phyloP scores from a whole-genome alignment of 35 echinoderm and acorn worm genomes.

The Ptychodera flava region DNA sequence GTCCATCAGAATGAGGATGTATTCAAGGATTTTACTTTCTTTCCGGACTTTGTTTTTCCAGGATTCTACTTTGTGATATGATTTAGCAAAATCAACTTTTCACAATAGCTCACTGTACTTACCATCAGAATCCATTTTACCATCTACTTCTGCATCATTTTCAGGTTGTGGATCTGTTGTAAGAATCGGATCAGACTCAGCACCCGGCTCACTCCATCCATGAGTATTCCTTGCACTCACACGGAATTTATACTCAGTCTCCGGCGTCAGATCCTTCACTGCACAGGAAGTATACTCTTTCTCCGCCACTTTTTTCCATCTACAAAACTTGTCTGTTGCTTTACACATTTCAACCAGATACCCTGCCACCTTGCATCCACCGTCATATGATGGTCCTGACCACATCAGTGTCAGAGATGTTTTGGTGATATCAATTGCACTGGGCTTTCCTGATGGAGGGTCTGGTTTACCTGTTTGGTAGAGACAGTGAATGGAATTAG shows the following conservation, averaged over 20 bases:
- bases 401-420: constrained; percentile 65
- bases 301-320: constrained; percentile 40
- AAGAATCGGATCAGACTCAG: constrained; percentile 43
- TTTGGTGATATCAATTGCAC: constrained; percentile 48
- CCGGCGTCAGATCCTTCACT: constrained; percentile 52
- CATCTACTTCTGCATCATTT: constrained; percentile 18
- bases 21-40: too few relatives aligned
- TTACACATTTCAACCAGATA: constrained; percentile 76
- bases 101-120: neutral
- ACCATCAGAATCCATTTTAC: constrained; percentile 33
- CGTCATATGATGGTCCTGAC: constrained; percentile 77
- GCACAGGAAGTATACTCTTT: constrained; percentile 58
- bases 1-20: too few relatives aligned
- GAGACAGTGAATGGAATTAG: neutral
- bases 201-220: constrained; percentile 68
- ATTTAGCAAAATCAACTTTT: neutral
- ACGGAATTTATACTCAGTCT: constrained; percentile 88
- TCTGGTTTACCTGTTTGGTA: constrained; percentile 68
- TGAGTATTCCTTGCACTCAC: constrained; percentile 74
- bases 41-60: too few relatives aligned
- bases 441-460: constrained; percentile 76
- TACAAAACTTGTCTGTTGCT: constrained; percentile 5
- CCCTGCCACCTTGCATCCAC: constrained; percentile 76
- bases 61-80: too few relatives aligned
- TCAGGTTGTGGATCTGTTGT: constrained; percentile 34